Evolutionary conservation across 30 jellyfish, hydroid and myxozoan species (phyloP), one percentile per base, ranked within the genome.

Genomic region (Mastigias papua): DNA sequence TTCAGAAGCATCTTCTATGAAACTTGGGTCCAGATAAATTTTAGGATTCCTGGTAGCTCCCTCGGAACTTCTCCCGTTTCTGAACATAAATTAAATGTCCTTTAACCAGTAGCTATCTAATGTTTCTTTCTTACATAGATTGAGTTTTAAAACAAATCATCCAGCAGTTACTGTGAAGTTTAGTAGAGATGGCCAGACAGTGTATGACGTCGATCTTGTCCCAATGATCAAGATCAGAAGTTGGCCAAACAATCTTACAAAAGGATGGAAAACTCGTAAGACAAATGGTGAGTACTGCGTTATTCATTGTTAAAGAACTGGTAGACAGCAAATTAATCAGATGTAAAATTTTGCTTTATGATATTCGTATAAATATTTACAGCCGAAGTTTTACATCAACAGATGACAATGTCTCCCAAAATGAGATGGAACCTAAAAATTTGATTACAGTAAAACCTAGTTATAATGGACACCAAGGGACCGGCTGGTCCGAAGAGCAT

Each of bases 131-230:
- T 23, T 28, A n/a, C n/a, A n/a, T 63, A 63, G 74, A 42, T 23
- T 63, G 6, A 17, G 23, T 4, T 23, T 63, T 6, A 63, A 63
- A 63, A 63, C 74, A 11, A 23, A 63, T 63, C 74, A 63, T 23
- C 74, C 74, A 63, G 74, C 74, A 1, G 74, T 63, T 63, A 63
- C 74, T 1, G 8, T 63, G 19, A 27, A 63, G 23, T 63, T 63
- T 42, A 63, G 2, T 3, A 5, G 23, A 11, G 23, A 23, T 51
- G 46, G 37, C 1, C 6, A 63, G 19, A 4, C 1, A 17, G 5
- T 63, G 48, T 63, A 63, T 42, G 19, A 63, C 23, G 74, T 63
- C 23, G 74, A 63, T 28, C 37, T 63, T 6, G 74, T 63, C 7
- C 74, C 74, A 63, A 17, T 26, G 7, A 63, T 63, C 17, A 63